Conservation (phyloP, 2,113 vertebrate genomes). For the Brienomyrus brachyistius region DNA sequence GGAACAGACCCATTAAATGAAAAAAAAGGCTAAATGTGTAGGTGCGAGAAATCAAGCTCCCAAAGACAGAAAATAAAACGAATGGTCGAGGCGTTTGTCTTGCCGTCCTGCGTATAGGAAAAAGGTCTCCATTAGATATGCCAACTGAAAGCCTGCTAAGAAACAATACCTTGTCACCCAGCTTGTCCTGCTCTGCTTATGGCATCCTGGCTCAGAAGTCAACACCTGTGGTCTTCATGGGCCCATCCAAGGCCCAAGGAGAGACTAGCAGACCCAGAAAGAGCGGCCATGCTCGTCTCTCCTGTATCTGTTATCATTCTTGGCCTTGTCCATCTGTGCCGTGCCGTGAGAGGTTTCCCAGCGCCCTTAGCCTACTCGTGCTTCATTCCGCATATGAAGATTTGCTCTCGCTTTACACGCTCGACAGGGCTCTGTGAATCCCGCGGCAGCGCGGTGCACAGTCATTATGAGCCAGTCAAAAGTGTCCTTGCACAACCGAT, state of each 20-base stretch:
- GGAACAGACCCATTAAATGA: neutral
- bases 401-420: neutral
- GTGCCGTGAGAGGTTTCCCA: neutral
- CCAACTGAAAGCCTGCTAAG: neutral
- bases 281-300: neutral
- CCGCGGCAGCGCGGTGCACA: neutral
- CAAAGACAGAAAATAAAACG: neutral
- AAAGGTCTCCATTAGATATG: neutral
- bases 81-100: neutral
- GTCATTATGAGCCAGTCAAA: neutral
- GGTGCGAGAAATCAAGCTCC: neutral
- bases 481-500: neutral
- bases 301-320: neutral
- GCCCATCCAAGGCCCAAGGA: neutral
- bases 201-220: neutral
- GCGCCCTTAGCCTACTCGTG: neutral
- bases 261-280: neutral
- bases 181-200: neutral
- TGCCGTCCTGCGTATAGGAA: neutral
- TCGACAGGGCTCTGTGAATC: neutral
- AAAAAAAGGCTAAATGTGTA: neutral
- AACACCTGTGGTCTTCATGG: neutral
- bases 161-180: neutral
- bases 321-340: neutral
- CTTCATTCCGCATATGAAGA: neutral